phyloP scores from a whole-genome alignment of 2,113 vertebrate genomes.

The Rynchops niger region DNA sequence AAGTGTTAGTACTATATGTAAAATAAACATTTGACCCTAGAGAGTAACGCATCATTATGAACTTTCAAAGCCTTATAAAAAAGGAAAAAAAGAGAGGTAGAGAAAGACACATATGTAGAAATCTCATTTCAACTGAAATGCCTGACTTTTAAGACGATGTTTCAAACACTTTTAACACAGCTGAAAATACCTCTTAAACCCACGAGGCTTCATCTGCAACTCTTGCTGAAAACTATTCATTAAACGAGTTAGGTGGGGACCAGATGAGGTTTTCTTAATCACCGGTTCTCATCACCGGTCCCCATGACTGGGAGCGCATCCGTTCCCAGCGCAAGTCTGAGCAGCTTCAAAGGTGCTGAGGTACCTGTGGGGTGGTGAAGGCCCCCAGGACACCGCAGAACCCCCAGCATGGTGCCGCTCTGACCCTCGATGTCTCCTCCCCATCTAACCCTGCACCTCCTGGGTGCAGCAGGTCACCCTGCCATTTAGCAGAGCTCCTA shows the following conservation, averaged over 20 bases:
- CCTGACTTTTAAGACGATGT: background rate
- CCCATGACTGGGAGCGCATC: background rate
- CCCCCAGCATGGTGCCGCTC: accelerated
- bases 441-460: background rate
- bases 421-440: background rate
- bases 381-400: background rate
- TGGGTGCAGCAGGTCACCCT: background rate
- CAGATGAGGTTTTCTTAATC: background rate
- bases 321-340: background rate
- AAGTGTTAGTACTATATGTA: background rate
- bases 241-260: background rate
- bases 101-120: background rate
- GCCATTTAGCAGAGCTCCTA: background rate
- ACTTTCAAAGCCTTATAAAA: background rate
- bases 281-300: background rate
- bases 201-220: background rate
- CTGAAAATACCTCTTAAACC: background rate
- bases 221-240: background rate
- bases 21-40: background rate
- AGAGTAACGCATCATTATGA: background rate
- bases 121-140: background rate
- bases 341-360: background rate
- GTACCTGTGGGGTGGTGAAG: background rate
- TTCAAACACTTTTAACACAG: background rate
- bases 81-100: background rate